Percentiles rank a stretch among this genome's conserved stretches.
These are phyloP conservation scores for Clarias pachynema DNA, from an alignment of 2,797 vertebrate genomes.

Conservation along the genomic window DNA sequence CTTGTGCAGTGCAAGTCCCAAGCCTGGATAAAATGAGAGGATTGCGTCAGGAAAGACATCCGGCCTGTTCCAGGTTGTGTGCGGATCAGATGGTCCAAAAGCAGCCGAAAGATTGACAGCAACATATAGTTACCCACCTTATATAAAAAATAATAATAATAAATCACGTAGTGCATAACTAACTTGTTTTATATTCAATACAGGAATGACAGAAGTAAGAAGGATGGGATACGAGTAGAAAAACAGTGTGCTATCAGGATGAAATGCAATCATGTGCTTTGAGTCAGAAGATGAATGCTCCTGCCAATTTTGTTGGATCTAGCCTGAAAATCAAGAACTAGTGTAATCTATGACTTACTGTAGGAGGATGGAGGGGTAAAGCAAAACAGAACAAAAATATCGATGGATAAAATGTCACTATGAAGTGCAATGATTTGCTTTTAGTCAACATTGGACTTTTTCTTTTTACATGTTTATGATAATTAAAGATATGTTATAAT, in stretches of 20 bases:
- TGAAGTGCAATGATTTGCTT: background rate
- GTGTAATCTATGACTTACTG: background rate
- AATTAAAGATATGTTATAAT: background rate
- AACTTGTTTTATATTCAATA: background rate
- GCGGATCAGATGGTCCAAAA: too few species aligned
- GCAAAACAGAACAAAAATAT: background rate
- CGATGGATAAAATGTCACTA: constrained; percentile 11
- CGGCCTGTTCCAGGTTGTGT: too few species aligned
- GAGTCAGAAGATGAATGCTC: constrained; percentile 16
- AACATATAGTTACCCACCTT: background rate
- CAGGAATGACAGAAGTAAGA: background rate
- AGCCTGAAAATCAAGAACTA: constrained; percentile 20
- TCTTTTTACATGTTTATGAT: background rate
- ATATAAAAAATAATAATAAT: too few species aligned
- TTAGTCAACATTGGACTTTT: background rate
- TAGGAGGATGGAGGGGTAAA: constrained; percentile 5
- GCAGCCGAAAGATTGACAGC: too few species aligned
- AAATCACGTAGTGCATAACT: background rate
- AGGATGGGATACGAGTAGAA: constrained; percentile 7
- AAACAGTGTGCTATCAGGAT: constrained; percentile 11
- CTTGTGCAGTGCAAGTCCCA: too few species aligned
- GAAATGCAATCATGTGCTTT: constrained; percentile 18
- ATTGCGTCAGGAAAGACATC: too few species aligned
- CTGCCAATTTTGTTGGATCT: constrained; percentile 22
- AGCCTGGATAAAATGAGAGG: too few species aligned